Evolutionary conservation across 1,140 invertebrate species (phyloP).

Genomic region (Sarcophaga bullata): DNA sequence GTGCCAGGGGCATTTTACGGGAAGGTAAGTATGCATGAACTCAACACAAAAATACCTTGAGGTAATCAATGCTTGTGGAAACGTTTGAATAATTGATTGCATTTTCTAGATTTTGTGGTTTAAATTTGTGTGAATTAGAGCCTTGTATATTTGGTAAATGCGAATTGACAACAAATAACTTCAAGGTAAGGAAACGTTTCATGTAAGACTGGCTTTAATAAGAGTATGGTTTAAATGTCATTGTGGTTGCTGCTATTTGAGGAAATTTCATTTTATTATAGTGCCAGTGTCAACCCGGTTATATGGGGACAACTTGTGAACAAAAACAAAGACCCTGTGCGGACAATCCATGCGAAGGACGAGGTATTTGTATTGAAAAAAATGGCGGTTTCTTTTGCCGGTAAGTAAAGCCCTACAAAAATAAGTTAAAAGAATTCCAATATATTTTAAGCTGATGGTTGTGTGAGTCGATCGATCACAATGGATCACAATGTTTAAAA

Average conservation of each 20-base stretch:
- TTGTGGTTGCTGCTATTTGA: background rate
- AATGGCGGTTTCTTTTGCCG: slow-evolving; percentile 74
- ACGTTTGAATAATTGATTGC: background rate
- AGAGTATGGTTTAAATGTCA: background rate
- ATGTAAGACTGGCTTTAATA: background rate
- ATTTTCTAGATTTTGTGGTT: slow-evolving; percentile 71
- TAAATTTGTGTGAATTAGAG: slow-evolving; percentile 76
- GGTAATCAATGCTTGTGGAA: background rate
- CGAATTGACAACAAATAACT: slow-evolving; percentile 69
- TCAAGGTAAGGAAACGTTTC: slow-evolving; percentile 50
- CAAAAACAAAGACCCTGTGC: slow-evolving; percentile 75
- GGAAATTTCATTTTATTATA: slow-evolving; percentile 42
- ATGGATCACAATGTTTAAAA: background rate
- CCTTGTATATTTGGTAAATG: slow-evolving; percentile 79
- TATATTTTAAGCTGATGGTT: background rate
- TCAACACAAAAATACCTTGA: background rate
- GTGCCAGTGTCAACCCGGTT: slow-evolving; percentile 74
- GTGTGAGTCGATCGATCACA: background rate
- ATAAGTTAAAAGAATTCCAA: background rate
- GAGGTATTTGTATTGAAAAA: slow-evolving; percentile 74
- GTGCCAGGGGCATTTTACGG: slow-evolving; percentile 73
- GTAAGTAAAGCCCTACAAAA: slow-evolving; percentile 37
- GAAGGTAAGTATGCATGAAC: slow-evolving; percentile 56
- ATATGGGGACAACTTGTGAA: slow-evolving; percentile 73
- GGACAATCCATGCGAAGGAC: slow-evolving; percentile 75